Percentiles rank a stretch among this genome's conserved stretches.
Conservation (phyloP, 2,888 invertebrate genomes). For the Lissocephala sabroskyi region DNA sequence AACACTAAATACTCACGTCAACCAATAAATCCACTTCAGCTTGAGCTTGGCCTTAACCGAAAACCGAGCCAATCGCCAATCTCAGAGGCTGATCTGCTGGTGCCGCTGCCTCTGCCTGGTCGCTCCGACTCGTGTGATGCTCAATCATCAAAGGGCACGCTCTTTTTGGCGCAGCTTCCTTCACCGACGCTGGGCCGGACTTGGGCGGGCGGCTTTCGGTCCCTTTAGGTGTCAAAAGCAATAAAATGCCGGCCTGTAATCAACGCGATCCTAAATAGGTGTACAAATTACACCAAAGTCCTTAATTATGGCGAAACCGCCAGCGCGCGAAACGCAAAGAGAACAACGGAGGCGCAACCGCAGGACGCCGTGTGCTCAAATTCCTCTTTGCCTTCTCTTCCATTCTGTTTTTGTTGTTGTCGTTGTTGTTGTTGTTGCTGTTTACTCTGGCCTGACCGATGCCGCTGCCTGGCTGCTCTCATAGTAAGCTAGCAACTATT, state of each 20-base stretch:
- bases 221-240: conserved; percentile 73
- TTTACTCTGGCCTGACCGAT: conserved; percentile 13
- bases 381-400: too few relatives aligned
- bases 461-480: conserved; percentile 28
- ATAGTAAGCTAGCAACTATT: conserved; percentile 61
- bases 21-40: conserved; percentile 70
- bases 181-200: conserved; percentile 7
- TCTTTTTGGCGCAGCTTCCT: conserved; percentile 42
- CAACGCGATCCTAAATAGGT: conserved; percentile 73
- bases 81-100: conserved; percentile 31
- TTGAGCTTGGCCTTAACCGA: too few relatives aligned
- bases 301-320: conserved; percentile 72
- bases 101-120: conserved; percentile 9
- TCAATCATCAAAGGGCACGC: conserved; percentile 5
- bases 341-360: conserved; percentile 12
- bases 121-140: conserved; percentile 1
- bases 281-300: conserved; percentile 72
- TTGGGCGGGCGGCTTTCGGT: conserved; percentile 25
- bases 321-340: conserved; percentile 36
- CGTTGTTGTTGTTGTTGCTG: neutral
- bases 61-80: conserved; percentile 32
- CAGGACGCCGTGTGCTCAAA: conserved; percentile 13
- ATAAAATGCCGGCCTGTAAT: conserved; percentile 73
- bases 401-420: too few relatives aligned
- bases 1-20: conserved; percentile 71